A percentile compares a stretch with the other conserved stretches of the same genome.
phyloP scores from a whole-genome alignment of 2,797 vertebrate genomes.

The Phaenicophaeus curvirostris region DNA sequence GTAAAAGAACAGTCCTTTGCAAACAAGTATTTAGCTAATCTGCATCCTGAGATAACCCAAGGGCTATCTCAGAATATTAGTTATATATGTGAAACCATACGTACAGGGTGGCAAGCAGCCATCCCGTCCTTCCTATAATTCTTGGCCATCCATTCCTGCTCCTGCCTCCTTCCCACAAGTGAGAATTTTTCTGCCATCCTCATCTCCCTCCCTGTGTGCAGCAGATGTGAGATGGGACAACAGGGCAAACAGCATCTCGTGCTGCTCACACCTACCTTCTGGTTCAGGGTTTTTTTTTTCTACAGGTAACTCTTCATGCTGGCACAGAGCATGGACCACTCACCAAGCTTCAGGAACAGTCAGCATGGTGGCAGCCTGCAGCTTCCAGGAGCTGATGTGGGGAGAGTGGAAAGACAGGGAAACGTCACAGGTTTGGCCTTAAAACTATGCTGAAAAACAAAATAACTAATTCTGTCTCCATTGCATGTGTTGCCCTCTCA shows the following conservation, averaged over 20 bases:
- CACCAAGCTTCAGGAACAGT: neutral
- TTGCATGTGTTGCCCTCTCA: neutral
- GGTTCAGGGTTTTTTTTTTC: neutral
- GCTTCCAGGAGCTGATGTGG: neutral
- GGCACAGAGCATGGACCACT: neutral
- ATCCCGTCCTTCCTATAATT: neutral
- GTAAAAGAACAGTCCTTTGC: constrained; percentile 21
- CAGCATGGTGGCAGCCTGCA: neutral
- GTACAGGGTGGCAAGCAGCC: neutral
- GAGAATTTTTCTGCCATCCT: neutral
- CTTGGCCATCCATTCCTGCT: neutral
- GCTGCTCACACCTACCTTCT: neutral
- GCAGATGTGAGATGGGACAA: neutral
- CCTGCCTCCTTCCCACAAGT: neutral
- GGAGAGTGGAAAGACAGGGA: neutral
- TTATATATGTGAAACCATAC: neutral
- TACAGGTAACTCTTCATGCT: neutral
- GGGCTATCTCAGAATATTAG: neutral
- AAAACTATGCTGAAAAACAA: neutral
- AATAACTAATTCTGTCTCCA: neutral
- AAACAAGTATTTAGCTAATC: constrained; percentile 20
- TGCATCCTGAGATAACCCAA: constrained; percentile 46
- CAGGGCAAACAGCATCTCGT: neutral
- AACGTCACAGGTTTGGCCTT: neutral
- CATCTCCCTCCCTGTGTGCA: rapidly evolving